Conservation (phyloP, 2,797 vertebrate genomes). For the Furcifer pardalis region DNA sequence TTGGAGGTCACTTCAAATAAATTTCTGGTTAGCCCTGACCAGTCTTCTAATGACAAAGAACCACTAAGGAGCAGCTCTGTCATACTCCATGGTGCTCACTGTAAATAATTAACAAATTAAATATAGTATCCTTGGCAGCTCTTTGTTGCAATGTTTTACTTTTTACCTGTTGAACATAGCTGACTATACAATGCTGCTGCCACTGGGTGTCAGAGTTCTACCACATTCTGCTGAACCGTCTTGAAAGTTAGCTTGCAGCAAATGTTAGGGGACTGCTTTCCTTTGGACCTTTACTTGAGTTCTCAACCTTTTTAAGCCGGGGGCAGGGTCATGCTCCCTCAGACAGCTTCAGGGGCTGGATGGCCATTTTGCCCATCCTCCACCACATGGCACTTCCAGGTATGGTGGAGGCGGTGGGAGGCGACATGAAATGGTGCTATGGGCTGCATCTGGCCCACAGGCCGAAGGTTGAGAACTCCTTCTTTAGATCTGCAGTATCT, state of each 20-base stretch:
- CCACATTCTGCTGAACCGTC: rapidly evolving
- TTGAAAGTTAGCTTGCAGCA: not conserved
- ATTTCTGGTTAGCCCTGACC: not conserved
- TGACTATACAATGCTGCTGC: not conserved
- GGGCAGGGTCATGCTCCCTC: too few relatives aligned
- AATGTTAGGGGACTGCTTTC: not conserved
- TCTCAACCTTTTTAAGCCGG: too few relatives aligned
- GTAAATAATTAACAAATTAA: not conserved
- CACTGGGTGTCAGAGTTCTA: conserved; percentile 55
- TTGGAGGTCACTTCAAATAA: not conserved
- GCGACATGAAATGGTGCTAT: too few relatives aligned
- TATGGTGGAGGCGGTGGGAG: too few relatives aligned
- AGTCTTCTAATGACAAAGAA: not conserved
- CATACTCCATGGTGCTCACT: not conserved
- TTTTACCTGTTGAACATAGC: not conserved
- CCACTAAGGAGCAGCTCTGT: not conserved
- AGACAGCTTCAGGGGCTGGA: too few relatives aligned
- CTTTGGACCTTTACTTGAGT: too few relatives aligned
- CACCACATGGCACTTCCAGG: too few relatives aligned
- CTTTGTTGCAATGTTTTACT: not conserved
- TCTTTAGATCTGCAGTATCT: not conserved
- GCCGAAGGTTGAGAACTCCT: too few relatives aligned
- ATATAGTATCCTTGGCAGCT: not conserved
- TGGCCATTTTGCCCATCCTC: too few relatives aligned
- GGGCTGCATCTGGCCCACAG: too few relatives aligned